These are phyloP conservation scores for Darevskia mixta DNA, from an alignment of 2,797 vertebrate genomes.

Conservation along the genomic window DNA sequence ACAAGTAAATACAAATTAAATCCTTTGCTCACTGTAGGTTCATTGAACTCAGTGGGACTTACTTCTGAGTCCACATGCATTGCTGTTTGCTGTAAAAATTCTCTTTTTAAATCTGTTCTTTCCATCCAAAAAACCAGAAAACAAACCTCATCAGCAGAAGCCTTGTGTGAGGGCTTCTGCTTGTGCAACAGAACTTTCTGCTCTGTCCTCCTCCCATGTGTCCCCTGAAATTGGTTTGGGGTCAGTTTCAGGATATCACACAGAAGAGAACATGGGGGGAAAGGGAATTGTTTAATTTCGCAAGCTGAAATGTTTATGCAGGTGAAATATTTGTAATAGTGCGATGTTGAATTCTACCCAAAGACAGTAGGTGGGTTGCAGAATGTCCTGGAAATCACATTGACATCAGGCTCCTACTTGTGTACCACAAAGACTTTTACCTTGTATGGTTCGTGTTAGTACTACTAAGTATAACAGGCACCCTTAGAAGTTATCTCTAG, in stretches of 20 bases:
- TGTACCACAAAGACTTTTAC: background rate
- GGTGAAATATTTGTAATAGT: too few relatives aligned
- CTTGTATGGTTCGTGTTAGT: background rate
- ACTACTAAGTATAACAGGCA: background rate
- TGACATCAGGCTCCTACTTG: background rate
- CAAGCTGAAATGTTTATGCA: too few relatives aligned
- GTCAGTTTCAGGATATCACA: too few relatives aligned
- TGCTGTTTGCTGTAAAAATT: background rate
- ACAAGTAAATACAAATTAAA: background rate
- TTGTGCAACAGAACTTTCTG: too few relatives aligned
- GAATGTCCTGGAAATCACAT: background rate
- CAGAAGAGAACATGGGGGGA: too few relatives aligned
- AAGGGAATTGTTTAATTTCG: too few relatives aligned
- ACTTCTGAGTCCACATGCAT: background rate
- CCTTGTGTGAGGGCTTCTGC: too few relatives aligned
- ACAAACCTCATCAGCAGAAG: background rate
- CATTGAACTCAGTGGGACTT: background rate
- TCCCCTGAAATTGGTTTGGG: too few relatives aligned
- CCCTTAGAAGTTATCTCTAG: background rate
- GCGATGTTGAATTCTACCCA: too few relatives aligned
- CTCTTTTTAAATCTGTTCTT: background rate
- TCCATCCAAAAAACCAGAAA: background rate
- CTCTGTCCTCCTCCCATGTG: too few relatives aligned
- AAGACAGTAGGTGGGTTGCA: background rate
- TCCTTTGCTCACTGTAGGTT: too few relatives aligned